Evolutionary conservation across 2,797 vertebrate genomes (phyloP).

Genomic region (Chrysocyon brachyurus): DNA sequence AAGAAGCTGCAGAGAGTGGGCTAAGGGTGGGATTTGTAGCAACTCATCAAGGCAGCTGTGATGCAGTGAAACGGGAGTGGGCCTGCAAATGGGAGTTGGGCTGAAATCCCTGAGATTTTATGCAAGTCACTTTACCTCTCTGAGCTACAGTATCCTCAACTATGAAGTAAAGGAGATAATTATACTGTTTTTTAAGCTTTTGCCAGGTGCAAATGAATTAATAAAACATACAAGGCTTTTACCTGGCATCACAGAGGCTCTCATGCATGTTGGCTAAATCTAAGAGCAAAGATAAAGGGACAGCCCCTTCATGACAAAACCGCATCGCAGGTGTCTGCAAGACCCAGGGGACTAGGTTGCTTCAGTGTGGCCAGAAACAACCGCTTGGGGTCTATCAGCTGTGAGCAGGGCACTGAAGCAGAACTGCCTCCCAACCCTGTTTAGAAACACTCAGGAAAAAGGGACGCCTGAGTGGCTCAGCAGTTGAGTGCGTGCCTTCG

Average conservation of each 20-base stretch:
- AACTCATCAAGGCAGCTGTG: neutral
- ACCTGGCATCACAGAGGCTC: neutral
- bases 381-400: slow-evolving; percentile 10
- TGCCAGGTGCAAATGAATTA: neutral
- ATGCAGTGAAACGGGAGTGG: neutral
- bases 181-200: neutral
- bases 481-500: too few relatives aligned
- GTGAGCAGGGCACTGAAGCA: slow-evolving; percentile 40
- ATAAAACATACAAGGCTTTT: too few relatives aligned
- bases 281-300: neutral
- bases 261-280: neutral
- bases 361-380: neutral
- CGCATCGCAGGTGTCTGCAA: slow-evolving; percentile 53
- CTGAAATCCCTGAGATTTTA: neutral
- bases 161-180: neutral
- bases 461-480: too few relatives aligned
- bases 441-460: slow-evolving; percentile 54
- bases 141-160: neutral
- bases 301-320: slow-evolving; percentile 34
- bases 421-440: neutral
- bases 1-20: neutral
- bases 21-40: neutral
- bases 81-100: neutral
- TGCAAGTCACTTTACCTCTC: neutral
- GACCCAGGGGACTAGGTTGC: slow-evolving; percentile 64